Evolutionary conservation across 2,797 vertebrate species (phyloP).

Genomic region (Phalanger gymnotis): DNA sequence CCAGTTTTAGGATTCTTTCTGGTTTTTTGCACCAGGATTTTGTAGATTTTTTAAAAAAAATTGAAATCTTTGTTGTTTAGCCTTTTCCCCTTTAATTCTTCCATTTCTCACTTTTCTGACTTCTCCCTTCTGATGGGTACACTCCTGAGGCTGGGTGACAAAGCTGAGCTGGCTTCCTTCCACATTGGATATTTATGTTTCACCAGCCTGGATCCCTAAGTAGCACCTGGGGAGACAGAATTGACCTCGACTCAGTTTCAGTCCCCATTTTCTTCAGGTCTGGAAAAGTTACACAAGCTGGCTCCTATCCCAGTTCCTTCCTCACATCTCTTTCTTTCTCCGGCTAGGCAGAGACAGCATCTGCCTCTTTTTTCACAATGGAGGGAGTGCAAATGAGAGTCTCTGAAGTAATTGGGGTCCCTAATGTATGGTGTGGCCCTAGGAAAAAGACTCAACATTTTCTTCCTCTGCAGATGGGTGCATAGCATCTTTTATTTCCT

Average conservation of each 20-base stretch:
- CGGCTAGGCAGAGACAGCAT: too few species aligned
- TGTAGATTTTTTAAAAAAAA: background rate
- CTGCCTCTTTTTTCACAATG: too few species aligned
- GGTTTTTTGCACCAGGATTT: background rate
- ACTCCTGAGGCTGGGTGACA: background rate
- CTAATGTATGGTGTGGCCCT: too few species aligned
- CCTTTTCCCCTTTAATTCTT: background rate
- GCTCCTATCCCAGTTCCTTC: too few species aligned
- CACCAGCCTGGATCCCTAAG: background rate
- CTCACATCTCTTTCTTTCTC: too few species aligned
- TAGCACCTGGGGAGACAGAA: background rate
- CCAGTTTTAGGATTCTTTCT: background rate
- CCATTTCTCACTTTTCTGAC: background rate
- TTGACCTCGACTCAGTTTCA: background rate
- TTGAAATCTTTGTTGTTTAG: background rate
- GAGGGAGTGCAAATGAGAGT: too few species aligned
- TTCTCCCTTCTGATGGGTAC: background rate
- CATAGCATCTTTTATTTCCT: too few species aligned
- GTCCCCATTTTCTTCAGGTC: background rate
- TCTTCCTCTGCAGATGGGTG: too few species aligned
- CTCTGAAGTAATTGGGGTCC: too few species aligned
- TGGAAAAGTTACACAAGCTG: background rate
- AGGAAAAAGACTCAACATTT: too few species aligned
- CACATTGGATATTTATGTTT: background rate
- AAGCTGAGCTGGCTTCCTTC: background rate